phyloP scores from a whole-genome alignment of 2,797 vertebrate species.

The Acanthurus leucopareius region DNA sequence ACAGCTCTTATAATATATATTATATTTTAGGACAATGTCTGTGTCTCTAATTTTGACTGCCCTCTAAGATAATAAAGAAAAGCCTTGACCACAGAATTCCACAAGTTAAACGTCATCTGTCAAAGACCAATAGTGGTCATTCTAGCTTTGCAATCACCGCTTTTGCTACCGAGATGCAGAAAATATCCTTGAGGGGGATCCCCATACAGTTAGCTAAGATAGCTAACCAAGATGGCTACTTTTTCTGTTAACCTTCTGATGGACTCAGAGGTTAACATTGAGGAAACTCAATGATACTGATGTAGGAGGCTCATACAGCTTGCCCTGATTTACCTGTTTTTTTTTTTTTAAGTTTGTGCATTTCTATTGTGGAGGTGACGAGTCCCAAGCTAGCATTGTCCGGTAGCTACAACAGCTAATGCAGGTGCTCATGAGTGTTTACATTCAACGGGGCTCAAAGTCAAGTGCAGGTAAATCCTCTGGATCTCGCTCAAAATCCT shows the following conservation, averaged over 20 bases:
- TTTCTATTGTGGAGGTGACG: background rate
- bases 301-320: background rate
- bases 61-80: no score
- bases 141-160: no score
- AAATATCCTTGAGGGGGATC: background rate
- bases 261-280: background rate
- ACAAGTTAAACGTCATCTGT: no score
- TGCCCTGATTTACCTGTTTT: background rate
- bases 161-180: background rate
- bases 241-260: no score
- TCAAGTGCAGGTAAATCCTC: background rate
- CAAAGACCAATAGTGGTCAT: no score
- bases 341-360: no score
- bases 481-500: background rate
- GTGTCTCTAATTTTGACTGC: no score
- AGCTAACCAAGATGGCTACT: background rate
- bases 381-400: background rate
- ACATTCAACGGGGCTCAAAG: background rate
- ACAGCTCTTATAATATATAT: no score
- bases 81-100: no score
- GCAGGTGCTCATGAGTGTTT: background rate
- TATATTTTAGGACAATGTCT: no score
- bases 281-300: background rate
- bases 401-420: no score
- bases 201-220: background rate